Evolutionary conservation across 2,888 invertebrate species (phyloP).

Genomic region (Apotomis capreana): DNA sequence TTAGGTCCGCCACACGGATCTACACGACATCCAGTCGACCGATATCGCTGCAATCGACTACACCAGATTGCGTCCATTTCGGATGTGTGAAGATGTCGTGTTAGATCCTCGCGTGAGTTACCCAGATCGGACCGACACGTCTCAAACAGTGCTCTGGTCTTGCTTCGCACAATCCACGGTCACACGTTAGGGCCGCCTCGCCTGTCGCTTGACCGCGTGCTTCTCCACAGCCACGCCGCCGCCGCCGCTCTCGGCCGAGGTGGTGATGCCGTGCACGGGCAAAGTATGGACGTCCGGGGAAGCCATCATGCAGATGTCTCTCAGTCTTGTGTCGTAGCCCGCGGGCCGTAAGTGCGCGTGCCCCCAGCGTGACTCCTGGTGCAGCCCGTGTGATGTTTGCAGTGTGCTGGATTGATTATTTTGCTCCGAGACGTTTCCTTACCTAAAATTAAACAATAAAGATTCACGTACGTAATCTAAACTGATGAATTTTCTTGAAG

Average conservation of each 20-base stretch:
- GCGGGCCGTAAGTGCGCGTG: constrained; percentile 68
- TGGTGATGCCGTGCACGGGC: constrained; percentile 76
- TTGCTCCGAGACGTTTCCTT: constrained; percentile 35
- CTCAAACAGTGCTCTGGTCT: constrained; percentile 20
- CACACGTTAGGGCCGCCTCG: constrained; percentile 10
- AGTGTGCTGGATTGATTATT: constrained; percentile 45
- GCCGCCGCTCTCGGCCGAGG: constrained; percentile 62
- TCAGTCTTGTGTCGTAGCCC: constrained; percentile 62
- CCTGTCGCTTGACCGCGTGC: constrained; percentile 43
- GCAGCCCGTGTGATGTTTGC: constrained; percentile 43
- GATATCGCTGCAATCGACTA: constrained; percentile 10
- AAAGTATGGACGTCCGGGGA: constrained; percentile 69
- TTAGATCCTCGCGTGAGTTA: constrained; percentile 25
- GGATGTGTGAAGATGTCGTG: constrained; percentile 12
- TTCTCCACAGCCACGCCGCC: constrained; percentile 59
- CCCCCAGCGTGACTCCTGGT: constrained; percentile 48
- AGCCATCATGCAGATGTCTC: constrained; percentile 61
- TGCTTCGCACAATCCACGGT: constrained; percentile 13
- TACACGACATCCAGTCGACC: constrained; percentile 6
- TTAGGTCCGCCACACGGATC: constrained; percentile 32
- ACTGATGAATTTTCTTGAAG: too few species aligned
- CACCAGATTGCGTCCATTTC: constrained; percentile 11
- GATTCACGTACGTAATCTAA: too few species aligned
- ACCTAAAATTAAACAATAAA: background rate
- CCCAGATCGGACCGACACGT: constrained; percentile 17